Evolutionary conservation across 2,797 vertebrate genomes (phyloP).

Genomic region (Oceanodroma leucorhoa): DNA sequence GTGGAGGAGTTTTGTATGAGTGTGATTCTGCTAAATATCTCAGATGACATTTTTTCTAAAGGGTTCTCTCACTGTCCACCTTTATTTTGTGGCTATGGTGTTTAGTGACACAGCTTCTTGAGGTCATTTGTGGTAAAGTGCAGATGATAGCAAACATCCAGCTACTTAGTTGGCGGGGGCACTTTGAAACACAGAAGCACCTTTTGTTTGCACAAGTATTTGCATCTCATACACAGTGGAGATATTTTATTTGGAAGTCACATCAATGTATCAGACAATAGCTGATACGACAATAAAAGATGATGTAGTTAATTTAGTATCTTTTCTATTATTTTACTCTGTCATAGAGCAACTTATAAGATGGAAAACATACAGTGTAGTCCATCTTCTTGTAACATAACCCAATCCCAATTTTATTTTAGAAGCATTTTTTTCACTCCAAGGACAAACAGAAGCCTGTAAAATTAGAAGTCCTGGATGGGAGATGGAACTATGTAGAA

Average conservation of each 20-base stretch:
- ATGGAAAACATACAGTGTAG: neutral
- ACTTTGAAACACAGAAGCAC: neutral
- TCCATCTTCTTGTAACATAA: neutral
- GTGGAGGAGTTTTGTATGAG: neutral
- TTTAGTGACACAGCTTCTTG: neutral
- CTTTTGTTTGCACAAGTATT: neutral
- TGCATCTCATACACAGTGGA: neutral
- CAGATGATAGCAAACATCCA: neutral
- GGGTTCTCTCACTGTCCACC: neutral
- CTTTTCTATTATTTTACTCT: neutral
- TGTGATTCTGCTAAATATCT: neutral
- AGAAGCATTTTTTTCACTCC: neutral
- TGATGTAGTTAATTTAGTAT: neutral
- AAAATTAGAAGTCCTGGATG: neutral
- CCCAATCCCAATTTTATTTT: neutral
- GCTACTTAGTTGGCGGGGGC: neutral
- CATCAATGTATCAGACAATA: neutral
- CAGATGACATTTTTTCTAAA: neutral
- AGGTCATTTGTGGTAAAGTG: neutral
- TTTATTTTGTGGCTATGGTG: neutral
- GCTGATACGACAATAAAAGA: neutral
- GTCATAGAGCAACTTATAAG: neutral
- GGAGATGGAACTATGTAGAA: neutral
- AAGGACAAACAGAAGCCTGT: neutral
- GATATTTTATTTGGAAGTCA: neutral